Base-by-base conservation (phyloP, 2,797 vertebrate genomes). In the Onychomys torridus region DNA sequence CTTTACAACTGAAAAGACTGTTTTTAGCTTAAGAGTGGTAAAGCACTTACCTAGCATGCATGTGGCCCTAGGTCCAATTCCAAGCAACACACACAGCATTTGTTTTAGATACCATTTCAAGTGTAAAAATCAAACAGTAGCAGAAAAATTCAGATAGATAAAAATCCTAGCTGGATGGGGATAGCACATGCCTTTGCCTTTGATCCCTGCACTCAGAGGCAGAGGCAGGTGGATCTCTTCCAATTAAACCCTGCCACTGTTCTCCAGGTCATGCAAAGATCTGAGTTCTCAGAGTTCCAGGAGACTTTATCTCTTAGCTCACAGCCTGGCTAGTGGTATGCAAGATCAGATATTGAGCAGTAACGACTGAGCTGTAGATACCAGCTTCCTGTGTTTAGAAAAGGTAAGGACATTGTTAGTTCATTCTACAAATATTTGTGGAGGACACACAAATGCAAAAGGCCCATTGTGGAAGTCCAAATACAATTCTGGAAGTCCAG, bases 381-480 rank as follows among this genome's bases (percentile, higher is more conserved):
- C n/a, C 21, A 32, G 94, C 52, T 98, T 97, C 96, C 97, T 95
- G 95, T 96, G 95, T 97, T 97, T 97, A 85, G 73, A 92, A 98
- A 96, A 89, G 82, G 89, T 97, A 97, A 97, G 97, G 97, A 97
- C 96, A 96, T 95, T 96, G 90, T 94, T 97, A 82, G 65, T 82
- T 97, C 94, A 95, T 91, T 96, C 95, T 96, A 91, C 95, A 97
- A 97, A 97, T 97, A 97, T 95, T 96, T 97, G 78, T 61, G 59
- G 78, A 98, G 88, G 82, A 90, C 84, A 69, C 78, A 94, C 93
- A 96, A 95, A 89, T 93, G 84, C 90, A 90, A 95, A 96, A 91
- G 27, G 57, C 23, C 57, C 63, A 63, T 86, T 61, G 12, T 91
- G 46, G 85, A 89, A 92, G 63, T 61, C 88, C 89, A 96, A 75